Evolutionary conservation across 2,888 invertebrate genomes (phyloP).

Genomic region (Congeria kusceri): DNA sequence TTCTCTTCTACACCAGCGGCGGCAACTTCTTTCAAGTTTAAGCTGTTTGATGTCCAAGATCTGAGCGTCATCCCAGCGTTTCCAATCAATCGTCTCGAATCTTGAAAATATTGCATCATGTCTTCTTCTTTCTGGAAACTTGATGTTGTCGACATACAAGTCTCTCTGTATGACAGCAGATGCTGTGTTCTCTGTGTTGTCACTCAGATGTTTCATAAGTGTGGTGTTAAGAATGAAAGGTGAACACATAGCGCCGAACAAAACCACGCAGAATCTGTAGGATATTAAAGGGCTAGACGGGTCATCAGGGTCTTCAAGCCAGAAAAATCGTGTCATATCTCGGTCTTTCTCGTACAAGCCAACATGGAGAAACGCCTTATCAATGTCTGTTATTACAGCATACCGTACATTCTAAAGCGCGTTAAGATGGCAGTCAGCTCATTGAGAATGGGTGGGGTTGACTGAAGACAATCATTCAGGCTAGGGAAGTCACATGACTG

Average conservation of each 20-base stretch:
- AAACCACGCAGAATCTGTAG: slow-evolving; percentile 33
- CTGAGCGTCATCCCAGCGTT: slow-evolving; percentile 27
- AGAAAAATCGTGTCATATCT: slow-evolving; percentile 44
- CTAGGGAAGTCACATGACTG: slow-evolving; percentile 13
- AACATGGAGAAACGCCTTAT: slow-evolving; percentile 50
- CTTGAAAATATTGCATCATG: slow-evolving; percentile 14
- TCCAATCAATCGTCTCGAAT: slow-evolving; percentile 26
- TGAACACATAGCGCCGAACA: too few relatives aligned
- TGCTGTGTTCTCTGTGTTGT: slow-evolving; percentile 4
- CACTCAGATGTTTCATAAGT: slow-evolving; percentile 15
- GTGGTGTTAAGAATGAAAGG: slow-evolving; percentile 25
- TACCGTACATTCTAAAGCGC: slow-evolving; percentile 29
- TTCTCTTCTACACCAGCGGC: background rate
- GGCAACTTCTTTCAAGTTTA: slow-evolving; percentile 6
- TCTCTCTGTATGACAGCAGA: background rate
- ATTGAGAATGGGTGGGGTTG: slow-evolving; percentile 36
- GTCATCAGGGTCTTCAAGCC: slow-evolving; percentile 37
- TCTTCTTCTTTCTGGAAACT: slow-evolving; percentile 13
- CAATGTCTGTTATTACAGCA: slow-evolving; percentile 41
- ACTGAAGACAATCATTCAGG: slow-evolving; percentile 43
- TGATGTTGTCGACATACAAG: slow-evolving; percentile 41
- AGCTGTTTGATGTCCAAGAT: slow-evolving; percentile 34
- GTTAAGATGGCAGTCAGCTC: slow-evolving; percentile 31
- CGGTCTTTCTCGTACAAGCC: slow-evolving; percentile 30
- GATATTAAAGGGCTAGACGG: slow-evolving; percentile 22